phyloP scores from a whole-genome alignment of 1,140 invertebrate genomes.

The Drosophila oshimai region DNA sequence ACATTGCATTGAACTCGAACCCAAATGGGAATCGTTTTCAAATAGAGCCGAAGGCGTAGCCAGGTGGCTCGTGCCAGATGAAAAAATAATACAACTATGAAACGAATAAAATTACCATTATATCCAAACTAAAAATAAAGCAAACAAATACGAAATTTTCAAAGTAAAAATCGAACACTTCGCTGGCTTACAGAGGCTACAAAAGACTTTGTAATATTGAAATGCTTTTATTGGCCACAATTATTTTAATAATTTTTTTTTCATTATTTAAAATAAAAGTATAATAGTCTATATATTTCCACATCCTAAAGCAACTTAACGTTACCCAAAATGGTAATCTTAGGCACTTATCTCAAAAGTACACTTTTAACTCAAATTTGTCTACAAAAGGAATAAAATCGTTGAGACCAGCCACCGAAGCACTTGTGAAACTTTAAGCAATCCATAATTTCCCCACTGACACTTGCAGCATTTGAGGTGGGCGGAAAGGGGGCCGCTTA shows the following conservation, averaged over 20 bases:
- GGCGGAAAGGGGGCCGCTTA: not conserved
- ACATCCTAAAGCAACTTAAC: too few species aligned
- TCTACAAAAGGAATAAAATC: not conserved
- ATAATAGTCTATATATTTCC: not conserved
- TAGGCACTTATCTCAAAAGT: not conserved
- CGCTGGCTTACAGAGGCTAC: too few species aligned
- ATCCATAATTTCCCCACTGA: constrained; percentile 69
- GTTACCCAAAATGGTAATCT: not conserved
- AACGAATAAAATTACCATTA: constrained; percentile 56
- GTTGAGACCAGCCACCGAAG: not conserved
- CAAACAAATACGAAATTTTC: not conserved
- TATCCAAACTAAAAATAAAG: constrained; percentile 25
- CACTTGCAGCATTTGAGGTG: constrained; percentile 15
- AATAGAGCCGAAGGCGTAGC: not conserved
- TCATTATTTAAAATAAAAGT: not conserved
- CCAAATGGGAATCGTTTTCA: constrained; percentile 8
- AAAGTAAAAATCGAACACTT: not conserved
- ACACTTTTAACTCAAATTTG: not conserved
- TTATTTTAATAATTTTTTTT: not conserved
- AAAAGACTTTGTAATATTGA: too few species aligned
- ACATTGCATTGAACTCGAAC: constrained; percentile 2
- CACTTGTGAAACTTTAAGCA: constrained; percentile 38
- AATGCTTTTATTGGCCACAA: too few species aligned
- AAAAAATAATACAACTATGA: constrained; percentile 23
- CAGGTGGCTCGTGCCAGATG: constrained; percentile 23